Evolutionary conservation across 2,113 vertebrate genomes (phyloP).

Genomic region (Dascyllus trimaculatus): DNA sequence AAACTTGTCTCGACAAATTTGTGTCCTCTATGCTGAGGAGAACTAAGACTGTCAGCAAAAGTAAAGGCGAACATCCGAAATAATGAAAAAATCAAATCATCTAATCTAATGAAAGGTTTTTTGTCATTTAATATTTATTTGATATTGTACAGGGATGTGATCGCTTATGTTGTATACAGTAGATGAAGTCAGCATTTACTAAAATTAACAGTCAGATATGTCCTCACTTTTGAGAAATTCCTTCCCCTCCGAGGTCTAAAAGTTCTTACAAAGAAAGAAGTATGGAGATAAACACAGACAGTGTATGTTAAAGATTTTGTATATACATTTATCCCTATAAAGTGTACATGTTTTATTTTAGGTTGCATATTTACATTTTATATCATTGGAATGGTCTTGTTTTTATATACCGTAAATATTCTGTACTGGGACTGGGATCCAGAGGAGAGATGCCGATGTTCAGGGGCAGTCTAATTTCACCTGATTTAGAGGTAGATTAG

Average conservation of each 20-base stretch:
- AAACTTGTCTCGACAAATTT: no score
- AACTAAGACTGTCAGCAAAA: no score
- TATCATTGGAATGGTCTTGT: neutral
- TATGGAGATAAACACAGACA: neutral
- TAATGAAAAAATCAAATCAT: no score
- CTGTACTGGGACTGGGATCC: conserved; percentile 37
- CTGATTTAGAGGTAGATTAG: conserved; percentile 1
- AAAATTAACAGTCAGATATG: neutral
- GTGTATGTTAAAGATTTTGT: neutral
- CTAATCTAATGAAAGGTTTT: no score
- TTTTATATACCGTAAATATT: neutral
- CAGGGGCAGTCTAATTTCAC: neutral
- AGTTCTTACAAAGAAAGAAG: neutral
- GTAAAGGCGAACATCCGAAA: no score
- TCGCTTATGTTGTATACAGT: no score
- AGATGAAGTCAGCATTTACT: no score
- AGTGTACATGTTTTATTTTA: neutral
- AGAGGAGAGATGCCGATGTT: neutral
- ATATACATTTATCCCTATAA: no score
- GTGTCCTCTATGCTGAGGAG: no score
- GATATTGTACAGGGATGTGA: no score
- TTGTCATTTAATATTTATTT: no score
- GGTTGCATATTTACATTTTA: neutral
- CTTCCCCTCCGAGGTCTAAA: neutral
- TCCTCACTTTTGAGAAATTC: neutral